Conservation (phyloP, 2,797 vertebrate genomes). For the Hydrolagus colliei region DNA sequence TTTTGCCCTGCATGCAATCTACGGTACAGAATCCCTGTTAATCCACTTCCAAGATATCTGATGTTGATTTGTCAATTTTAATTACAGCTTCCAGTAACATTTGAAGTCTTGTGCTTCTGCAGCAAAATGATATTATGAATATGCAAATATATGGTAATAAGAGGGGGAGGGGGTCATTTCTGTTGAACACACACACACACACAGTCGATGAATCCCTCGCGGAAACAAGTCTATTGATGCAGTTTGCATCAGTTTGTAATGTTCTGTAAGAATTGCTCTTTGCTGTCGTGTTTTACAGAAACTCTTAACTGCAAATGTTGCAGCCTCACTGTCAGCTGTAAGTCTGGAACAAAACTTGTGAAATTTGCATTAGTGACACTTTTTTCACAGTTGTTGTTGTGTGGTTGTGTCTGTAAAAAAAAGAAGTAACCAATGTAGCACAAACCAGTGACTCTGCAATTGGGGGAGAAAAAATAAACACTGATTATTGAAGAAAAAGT, state of each 20-base stretch:
- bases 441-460: neutral
- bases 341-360: constrained; percentile 3
- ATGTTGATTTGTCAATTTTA: constrained; percentile 99
- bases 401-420: neutral
- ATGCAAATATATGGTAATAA: constrained; percentile 94
- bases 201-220: constrained; percentile 78
- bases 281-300: constrained; percentile 4
- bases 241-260: constrained; percentile 46
- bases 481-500: neutral
- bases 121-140: constrained; percentile 97
- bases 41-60: constrained; percentile 95
- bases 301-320: constrained; percentile 65
- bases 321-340: constrained; percentile 41
- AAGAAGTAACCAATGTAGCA: constrained; percentile 14
- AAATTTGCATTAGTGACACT: constrained; percentile 1
- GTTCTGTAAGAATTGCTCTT: constrained; percentile 27
- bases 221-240: constrained; percentile 77
- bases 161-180: constrained; percentile 89
- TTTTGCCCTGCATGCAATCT: constrained; percentile 55
- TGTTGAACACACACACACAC: constrained; percentile 68
- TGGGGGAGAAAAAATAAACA: constrained; percentile 12
- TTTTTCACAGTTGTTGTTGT: neutral
- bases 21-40: constrained; percentile 82
- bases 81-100: constrained; percentile 97
- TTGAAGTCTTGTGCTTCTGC: constrained; percentile 90